Base-by-base conservation (phyloP, 2,113 vertebrate genomes). In the Alligator mississippiensis region DNA sequence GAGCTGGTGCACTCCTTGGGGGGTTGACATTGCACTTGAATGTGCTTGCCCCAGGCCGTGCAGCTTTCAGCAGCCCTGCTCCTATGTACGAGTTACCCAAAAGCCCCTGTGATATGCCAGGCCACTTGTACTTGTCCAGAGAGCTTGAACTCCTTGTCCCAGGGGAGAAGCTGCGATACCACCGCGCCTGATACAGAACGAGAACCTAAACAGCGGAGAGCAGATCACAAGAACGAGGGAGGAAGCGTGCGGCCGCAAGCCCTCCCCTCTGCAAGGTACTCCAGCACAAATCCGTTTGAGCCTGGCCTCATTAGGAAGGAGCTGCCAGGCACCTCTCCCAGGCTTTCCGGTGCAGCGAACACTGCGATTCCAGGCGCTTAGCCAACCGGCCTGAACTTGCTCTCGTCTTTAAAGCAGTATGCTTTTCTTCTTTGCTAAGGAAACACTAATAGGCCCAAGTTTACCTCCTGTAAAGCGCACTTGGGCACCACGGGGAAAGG, bases 231-330 rank as follows among this genome's bases (percentile, higher is more conserved):
- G 90, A 90, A 79, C 74, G 25, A 22, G 80, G 72, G 85, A 55
- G 2, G 2, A 16, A 24, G 68, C 54, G 17, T 55, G 70, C 84
- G 76, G 84, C 15, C 84, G 59, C 34, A 89, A 84, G 82, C 34
- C 76, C 88, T 94, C 63, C 5, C 63, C 63, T 27, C 63, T 66
- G 64, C 28, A 66, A 30, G 28, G 28, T 95, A 91, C 88, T 93
- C 54, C 90, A 77, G 77, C 68, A 92, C 63, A 94, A 94, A 81
- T 87, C 84, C 77, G 19, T 4, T 4, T 63, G 34, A 1, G 21
- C 25, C 77, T 79, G 90, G 91, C 84, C 93, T 93, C 68, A 30
- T 92, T 74, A 96, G 80, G 58, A 60, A 81, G 87, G 93, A 90
- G 77, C 28, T 86, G 91, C 60, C 63, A 68, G 93, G 85, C 60